phyloP scores from a whole-genome alignment of 2,888 invertebrate genomes.

The Ophion obscuratus region DNA sequence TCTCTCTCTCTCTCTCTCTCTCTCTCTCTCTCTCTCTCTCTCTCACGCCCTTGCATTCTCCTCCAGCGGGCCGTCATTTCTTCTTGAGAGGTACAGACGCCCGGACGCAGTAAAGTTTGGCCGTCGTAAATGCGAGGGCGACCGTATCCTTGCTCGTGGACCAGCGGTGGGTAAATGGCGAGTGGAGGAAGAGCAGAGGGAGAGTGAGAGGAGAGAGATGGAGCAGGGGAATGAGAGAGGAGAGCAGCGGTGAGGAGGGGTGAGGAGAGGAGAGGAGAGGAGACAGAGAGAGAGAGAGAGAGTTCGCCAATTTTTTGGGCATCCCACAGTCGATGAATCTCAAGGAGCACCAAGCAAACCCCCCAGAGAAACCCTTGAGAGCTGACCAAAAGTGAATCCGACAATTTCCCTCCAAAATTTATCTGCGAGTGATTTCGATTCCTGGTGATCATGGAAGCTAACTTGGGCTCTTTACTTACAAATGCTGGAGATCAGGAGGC shows the following conservation, averaged over 20 bases:
- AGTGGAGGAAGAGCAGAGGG: background rate
- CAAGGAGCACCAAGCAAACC: background rate
- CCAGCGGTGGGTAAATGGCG: background rate
- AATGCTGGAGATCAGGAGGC: too few relatives aligned
- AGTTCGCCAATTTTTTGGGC: background rate
- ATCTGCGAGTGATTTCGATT: too few relatives aligned
- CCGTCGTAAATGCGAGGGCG: slow-evolving; percentile 68
- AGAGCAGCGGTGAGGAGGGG: background rate
- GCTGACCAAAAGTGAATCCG: too few relatives aligned
- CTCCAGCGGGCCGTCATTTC: background rate
- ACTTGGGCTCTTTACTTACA: too few relatives aligned
- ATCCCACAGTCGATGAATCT: background rate
- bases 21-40: too few relatives aligned
- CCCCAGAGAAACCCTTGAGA: too few relatives aligned
- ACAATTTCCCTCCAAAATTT: too few relatives aligned
- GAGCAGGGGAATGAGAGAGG: background rate
- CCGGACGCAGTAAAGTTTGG: slow-evolving; percentile 66
- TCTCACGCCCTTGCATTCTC: background rate
- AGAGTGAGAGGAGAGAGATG: background rate
- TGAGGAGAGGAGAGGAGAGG: background rate
- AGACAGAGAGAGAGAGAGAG: background rate
- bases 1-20: too few relatives aligned
- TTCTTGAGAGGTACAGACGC: slow-evolving; percentile 6
- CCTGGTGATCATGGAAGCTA: too few relatives aligned
- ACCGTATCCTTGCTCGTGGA: slow-evolving; percentile 45